phyloP scores from a whole-genome alignment of 2,113 vertebrate species.

The Equus quagga region DNA sequence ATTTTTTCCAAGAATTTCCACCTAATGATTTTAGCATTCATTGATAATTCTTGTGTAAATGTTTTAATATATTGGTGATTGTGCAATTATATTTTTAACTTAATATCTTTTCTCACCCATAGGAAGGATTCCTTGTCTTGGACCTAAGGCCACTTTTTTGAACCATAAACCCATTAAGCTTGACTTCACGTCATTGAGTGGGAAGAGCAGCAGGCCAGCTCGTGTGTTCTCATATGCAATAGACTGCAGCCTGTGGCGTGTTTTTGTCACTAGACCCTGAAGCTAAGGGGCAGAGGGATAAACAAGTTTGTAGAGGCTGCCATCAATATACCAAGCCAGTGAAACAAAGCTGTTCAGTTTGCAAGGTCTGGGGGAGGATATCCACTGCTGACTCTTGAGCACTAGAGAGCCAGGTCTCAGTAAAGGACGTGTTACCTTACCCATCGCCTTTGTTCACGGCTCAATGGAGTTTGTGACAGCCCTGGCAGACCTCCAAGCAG shows the following conservation, averaged over 20 bases:
- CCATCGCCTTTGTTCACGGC: not conserved
- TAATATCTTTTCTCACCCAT: not conserved
- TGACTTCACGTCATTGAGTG: not conserved
- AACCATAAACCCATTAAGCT: not conserved
- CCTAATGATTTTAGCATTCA: not conserved
- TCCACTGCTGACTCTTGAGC: not conserved
- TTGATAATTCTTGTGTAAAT: not conserved
- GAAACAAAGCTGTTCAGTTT: not conserved
- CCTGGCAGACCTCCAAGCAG: constrained; percentile 27
- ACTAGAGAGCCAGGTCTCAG: not conserved
- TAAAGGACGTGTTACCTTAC: not conserved
- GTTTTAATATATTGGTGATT: not conserved
- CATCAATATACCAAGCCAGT: not conserved
- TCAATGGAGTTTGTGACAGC: constrained; percentile 2
- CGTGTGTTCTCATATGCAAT: not conserved
- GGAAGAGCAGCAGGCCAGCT: not conserved
- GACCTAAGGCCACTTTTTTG: not conserved
- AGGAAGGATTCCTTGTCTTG: not conserved
- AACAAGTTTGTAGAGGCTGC: not conserved
- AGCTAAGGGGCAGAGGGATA: not conserved
- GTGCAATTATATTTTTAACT: not conserved
- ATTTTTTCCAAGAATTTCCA: not conserved
- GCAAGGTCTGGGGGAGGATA: not conserved
- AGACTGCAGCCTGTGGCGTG: not conserved
- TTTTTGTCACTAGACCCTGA: no score